A percentile compares a stretch with the other conserved stretches of the same genome.
Conservation (phyloP, 1,140 invertebrate species). For the Hydropsyche tenuis region DNA sequence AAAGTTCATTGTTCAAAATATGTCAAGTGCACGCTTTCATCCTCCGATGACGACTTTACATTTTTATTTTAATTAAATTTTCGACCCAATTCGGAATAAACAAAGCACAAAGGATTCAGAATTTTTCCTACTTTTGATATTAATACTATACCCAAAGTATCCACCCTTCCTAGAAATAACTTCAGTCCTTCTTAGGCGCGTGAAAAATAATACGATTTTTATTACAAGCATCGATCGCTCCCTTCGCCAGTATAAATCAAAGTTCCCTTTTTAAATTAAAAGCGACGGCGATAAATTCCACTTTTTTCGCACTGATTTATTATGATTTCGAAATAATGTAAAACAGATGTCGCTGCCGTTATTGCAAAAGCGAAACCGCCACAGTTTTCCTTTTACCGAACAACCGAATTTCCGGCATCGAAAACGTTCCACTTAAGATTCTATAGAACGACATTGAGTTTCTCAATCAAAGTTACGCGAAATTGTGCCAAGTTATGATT, state of each 20-base stretch:
- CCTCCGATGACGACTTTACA: slow-evolving; percentile 7
- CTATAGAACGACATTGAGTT: no score
- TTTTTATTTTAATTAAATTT: slow-evolving; percentile 25
- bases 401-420: background rate
- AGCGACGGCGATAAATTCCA: background rate
- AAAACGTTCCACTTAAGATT: background rate
- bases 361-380: background rate
- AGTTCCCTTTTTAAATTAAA: background rate
- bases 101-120: no score
- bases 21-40: slow-evolving; percentile 17
- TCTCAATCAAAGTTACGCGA: no score
- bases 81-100: background rate
- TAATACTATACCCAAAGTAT: no score
- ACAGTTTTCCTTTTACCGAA: background rate
- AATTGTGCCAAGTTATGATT: no score
- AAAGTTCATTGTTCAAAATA: slow-evolving; percentile 7
- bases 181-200: no score
- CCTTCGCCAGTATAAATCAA: no score
- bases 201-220: no score
- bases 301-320: slow-evolving; percentile 14
- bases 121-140: no score
- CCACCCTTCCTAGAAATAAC: no score
- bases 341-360: slow-evolving; percentile 6
- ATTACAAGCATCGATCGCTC: no score
- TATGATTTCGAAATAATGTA: slow-evolving; percentile 25